phyloP scores from a whole-genome alignment of 2,797 vertebrate genomes.

The Oryzias sinensis region DNA sequence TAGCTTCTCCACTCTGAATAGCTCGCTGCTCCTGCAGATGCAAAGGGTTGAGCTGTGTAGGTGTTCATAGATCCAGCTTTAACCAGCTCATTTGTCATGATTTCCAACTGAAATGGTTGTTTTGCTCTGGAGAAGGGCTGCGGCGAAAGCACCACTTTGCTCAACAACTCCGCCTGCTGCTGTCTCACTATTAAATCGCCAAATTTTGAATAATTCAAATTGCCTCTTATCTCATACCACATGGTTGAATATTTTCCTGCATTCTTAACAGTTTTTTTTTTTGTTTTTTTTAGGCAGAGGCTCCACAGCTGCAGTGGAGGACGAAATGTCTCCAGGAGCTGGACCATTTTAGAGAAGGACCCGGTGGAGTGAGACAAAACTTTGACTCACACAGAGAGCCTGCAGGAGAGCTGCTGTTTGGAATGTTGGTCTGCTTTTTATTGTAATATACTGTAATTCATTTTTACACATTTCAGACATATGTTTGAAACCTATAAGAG shows the following conservation, averaged over 20 bases:
- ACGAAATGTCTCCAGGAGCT: no score
- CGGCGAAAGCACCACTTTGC: constrained; percentile 30
- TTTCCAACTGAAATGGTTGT: constrained; percentile 40
- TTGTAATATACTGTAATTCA: no score
- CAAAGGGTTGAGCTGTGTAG: constrained; percentile 8
- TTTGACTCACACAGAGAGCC: no score
- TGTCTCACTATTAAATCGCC: constrained; percentile 20
- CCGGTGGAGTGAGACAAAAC: no score
- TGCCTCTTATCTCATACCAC: neutral
- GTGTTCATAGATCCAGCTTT: constrained; percentile 24
- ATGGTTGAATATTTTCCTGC: constrained; percentile 6
- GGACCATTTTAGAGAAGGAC: no score
- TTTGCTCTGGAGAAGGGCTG: constrained; percentile 13
- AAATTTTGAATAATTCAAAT: constrained; percentile 21
- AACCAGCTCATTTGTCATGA: constrained; percentile 60
- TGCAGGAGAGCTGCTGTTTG: no score
- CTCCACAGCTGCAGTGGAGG: no score
- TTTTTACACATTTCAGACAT: no score
- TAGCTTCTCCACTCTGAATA: constrained; percentile 54
- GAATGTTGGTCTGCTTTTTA: no score
- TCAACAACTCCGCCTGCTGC: constrained; percentile 14
- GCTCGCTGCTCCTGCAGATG: constrained; percentile 28
- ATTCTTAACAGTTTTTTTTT: neutral
- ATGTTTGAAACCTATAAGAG: no score
- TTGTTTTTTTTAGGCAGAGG: neutral